Base-by-base conservation (phyloP, 2,113 vertebrate genomes). In the Riparia riparia region DNA sequence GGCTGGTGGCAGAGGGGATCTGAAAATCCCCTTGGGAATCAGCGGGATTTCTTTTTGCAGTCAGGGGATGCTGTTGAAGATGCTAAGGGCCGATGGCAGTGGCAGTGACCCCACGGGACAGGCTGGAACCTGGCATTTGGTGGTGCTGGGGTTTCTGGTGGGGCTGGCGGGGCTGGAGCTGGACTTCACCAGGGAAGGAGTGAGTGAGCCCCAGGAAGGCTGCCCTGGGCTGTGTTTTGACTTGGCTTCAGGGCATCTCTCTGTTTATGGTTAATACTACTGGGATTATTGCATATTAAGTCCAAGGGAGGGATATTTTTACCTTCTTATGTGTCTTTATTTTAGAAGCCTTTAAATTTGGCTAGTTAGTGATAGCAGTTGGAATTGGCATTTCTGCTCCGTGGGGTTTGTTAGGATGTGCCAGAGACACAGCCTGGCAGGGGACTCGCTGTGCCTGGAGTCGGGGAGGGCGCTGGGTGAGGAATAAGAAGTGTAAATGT, bases 391-490 rank as follows among this genome's bases (percentile, higher is more conserved):
- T 61, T 88, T 61, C 39, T 91, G 54, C 45, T 85, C 54, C 42
- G 2, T 32, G 0, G 1, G 44, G 25, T 85, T 88, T 82, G 58
- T 53, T 61, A 37, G 71, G 82, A 47, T 8, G 1, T 56, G 73
- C 18, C 57, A 32, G 61, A 58, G 63, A 47, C 50, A 25, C 53
- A 60, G 58, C 63, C 66, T 34, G 49, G 73, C 29, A 60, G 26
- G 32, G 51, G 13, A 86, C 45, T 31, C 0, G 3, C 45, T 49
- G 18, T 68, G 81, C 72, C 1, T 1, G 0, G 1, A 34, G 66
- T 18, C 0, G 0, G n/a, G 26, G 37, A 57, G 72, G 54, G 50
- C 0, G 0, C 72, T 37, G 54, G n/a, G 50, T 0, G 0, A 54
- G 74, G 57, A 57, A 31, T 9, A 5, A 37, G 26, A 54, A 21